phyloP scores from a whole-genome alignment of 2,797 vertebrate species.

The Echeneis naucrates region DNA sequence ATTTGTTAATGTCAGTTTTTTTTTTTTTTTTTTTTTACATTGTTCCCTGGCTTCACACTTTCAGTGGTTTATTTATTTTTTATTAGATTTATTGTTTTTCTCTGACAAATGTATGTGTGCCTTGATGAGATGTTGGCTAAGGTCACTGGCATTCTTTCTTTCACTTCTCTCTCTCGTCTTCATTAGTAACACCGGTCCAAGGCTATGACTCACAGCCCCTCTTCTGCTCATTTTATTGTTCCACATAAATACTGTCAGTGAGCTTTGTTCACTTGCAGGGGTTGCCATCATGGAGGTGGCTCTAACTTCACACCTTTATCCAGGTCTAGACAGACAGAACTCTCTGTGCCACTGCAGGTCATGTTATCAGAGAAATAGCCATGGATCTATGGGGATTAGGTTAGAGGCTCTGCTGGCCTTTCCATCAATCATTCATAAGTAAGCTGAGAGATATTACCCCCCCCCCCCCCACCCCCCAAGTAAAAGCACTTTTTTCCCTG shows the following conservation, averaged over 20 bases:
- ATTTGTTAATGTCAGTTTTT: constrained; percentile 72
- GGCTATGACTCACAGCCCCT: constrained; percentile 22
- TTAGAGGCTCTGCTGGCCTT: constrained; percentile 47
- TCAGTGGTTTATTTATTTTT: constrained; percentile 7
- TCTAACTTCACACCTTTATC: constrained; percentile 21
- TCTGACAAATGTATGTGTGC: constrained; percentile 8
- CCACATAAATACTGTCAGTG: constrained; percentile 32
- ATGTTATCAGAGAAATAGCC: constrained; percentile 41
- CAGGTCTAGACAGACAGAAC: constrained; percentile 17
- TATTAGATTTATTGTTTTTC: background rate
- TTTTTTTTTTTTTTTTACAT: constrained; percentile 27
- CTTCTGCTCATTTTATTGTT: constrained; percentile 36
- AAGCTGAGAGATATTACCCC: constrained; percentile 39
- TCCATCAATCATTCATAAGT: constrained; percentile 59
- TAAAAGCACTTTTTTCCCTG: constrained; percentile 33
- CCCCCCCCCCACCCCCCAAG: constrained; percentile 49
- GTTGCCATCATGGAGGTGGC: constrained; percentile 21
- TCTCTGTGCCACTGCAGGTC: constrained; percentile 26
- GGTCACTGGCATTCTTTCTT: constrained; percentile 31
- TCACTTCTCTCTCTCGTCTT: constrained; percentile 9
- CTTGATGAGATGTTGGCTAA: constrained; percentile 16
- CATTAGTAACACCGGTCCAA: constrained; percentile 8
- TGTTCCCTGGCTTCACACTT: constrained; percentile 24
- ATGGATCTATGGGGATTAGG: constrained; percentile 54
- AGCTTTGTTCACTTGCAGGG: constrained; percentile 37